Evolutionary conservation across 2,797 vertebrate species (phyloP).

Genomic region (Eospalax fontanierii): DNA sequence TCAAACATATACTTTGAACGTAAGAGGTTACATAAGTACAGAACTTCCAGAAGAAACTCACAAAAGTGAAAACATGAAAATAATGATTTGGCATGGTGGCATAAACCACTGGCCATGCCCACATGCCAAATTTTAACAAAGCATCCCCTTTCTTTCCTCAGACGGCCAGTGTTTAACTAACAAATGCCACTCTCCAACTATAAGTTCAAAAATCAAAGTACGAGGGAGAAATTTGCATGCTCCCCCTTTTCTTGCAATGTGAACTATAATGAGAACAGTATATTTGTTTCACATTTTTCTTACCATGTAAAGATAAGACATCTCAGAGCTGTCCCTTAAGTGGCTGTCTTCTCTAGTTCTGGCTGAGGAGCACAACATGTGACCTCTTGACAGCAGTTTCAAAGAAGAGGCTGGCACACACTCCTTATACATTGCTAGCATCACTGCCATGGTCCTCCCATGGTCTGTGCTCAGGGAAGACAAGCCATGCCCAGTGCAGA

Average conservation of each 20-base stretch:
- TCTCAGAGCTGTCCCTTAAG: neutral
- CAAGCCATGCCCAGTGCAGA: neutral
- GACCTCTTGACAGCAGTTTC: neutral
- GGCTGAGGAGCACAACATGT: neutral
- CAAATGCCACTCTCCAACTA: neutral
- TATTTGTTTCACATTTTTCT: neutral
- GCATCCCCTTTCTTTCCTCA: neutral
- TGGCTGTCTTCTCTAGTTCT: neutral
- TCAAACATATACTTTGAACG: constrained; percentile 38
- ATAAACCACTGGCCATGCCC: neutral
- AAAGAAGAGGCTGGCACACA: neutral
- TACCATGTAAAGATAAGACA: neutral
- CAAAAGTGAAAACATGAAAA: constrained; percentile 40
- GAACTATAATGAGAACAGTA: neutral
- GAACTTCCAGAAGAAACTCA: constrained; percentile 54
- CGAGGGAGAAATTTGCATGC: neutral
- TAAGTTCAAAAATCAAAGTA: neutral
- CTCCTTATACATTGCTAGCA: neutral
- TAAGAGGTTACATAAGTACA: constrained; percentile 37
- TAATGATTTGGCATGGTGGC: neutral
- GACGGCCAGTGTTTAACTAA: neutral
- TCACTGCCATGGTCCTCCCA: rapidly evolving
- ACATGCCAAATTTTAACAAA: neutral
- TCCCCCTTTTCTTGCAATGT: neutral
- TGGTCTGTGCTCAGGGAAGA: too few species aligned